phyloP scores from a whole-genome alignment of 2,113 vertebrate genomes.

The Peromyscus polionotus region DNA sequence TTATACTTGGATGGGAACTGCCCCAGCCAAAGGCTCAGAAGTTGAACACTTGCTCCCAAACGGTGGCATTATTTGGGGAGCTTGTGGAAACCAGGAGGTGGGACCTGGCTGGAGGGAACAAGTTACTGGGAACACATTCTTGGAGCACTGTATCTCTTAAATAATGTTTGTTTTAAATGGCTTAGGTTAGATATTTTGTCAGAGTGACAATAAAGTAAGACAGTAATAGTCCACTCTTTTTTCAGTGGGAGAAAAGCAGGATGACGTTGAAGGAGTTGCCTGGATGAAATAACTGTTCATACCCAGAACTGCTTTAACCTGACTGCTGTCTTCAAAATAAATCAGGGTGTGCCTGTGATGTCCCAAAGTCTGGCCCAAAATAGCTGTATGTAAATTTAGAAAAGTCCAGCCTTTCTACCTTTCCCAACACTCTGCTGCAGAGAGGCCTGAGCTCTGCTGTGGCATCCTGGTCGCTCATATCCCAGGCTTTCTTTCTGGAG shows the following conservation, averaged over 20 bases:
- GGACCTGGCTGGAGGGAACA: neutral
- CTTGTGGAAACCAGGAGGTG: neutral
- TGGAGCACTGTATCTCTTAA: neutral
- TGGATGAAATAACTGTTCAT: neutral
- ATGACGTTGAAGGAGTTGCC: neutral
- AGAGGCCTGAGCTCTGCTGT: neutral
- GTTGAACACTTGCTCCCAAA: neutral
- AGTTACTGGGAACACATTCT: neutral
- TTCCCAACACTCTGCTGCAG: neutral
- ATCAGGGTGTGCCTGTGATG: neutral
- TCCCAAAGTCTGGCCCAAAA: neutral
- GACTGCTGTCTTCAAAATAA: fast-evolving
- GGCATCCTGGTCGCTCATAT: neutral
- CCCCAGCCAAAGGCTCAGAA: neutral
- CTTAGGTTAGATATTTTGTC: neutral
- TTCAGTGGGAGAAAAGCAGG: too few species aligned
- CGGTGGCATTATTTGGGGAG: neutral
- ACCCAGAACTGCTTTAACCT: neutral
- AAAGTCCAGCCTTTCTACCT: too few species aligned
- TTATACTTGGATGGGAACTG: neutral
- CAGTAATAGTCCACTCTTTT: neutral
- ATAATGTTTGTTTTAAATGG: neutral
- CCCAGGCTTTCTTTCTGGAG: neutral
- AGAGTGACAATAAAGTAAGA: neutral
- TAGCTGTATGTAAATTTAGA: neutral